Evolutionary conservation across 1,140 invertebrate genomes (phyloP).

Genomic region (Drosophila bocki): DNA sequence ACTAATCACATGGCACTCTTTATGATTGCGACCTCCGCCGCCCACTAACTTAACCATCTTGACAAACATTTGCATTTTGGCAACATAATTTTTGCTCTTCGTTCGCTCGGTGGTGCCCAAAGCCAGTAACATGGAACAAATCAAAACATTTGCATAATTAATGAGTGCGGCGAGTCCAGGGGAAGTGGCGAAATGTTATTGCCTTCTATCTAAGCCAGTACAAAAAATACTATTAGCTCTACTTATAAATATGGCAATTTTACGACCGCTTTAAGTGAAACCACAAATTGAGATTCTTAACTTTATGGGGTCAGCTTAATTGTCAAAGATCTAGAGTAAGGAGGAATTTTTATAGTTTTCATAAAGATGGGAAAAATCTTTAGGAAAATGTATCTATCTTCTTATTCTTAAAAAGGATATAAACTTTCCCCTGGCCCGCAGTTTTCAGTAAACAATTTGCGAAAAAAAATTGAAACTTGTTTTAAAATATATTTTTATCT

Average conservation of each 20-base stretch:
- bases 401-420: too few species aligned
- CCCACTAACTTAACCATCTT: slow-evolving; percentile 2
- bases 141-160: slow-evolving; percentile 75
- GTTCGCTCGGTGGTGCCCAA: slow-evolving; percentile 24
- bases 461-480: too few species aligned
- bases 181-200: slow-evolving; percentile 12
- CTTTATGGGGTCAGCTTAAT: not conserved
- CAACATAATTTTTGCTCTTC: slow-evolving; percentile 66
- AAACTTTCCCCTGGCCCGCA: too few species aligned
- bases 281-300: slow-evolving; percentile 7
- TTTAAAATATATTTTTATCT: too few species aligned
- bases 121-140: slow-evolving; percentile 49
- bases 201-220: not conserved
- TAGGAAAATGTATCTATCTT: not conserved
- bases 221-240: not conserved
- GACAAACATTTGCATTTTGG: slow-evolving; percentile 71
- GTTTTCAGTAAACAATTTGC: too few species aligned
- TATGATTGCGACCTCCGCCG: slow-evolving; percentile 32
- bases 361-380: not conserved
- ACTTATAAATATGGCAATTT: slow-evolving; percentile 1
- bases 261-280: slow-evolving; percentile 4
- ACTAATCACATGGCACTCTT: slow-evolving; percentile 66
- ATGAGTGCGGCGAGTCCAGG: slow-evolving; percentile 30
- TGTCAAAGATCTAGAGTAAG: not conserved
- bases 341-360: not conserved